phyloP scores from a whole-genome alignment of 2,113 vertebrate species.

The Ceyx cyanopectus region DNA sequence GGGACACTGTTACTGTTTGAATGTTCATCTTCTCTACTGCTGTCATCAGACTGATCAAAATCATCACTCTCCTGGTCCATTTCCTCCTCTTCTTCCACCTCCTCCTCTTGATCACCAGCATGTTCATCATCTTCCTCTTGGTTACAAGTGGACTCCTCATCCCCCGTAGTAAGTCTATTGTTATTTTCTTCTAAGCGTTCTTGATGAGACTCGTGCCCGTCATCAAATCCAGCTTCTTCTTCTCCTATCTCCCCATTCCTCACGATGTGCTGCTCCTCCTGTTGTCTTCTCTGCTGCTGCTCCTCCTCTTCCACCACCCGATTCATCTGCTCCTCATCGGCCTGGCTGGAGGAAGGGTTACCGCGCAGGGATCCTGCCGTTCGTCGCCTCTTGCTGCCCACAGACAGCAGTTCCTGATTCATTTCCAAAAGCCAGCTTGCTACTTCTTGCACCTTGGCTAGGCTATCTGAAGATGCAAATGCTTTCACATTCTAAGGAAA shows the following conservation, averaged over 20 bases:
- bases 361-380: conserved; percentile 91
- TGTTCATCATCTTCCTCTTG: conserved; percentile 84
- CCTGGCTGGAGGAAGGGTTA: conserved; percentile 93
- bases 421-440: conserved; percentile 99
- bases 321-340: conserved; percentile 91
- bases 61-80: conserved; percentile 99
- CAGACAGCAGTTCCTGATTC: conserved; percentile 99
- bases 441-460: conserved; percentile 99
- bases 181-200: conserved; percentile 83
- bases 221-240: conserved; percentile 71
- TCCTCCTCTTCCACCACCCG: conserved; percentile 89
- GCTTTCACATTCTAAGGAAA: conserved; percentile 93
- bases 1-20: conserved; percentile 87
- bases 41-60: conserved; percentile 95
- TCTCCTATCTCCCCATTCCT: conserved; percentile 79
- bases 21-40: conserved; percentile 90
- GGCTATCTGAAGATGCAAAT: conserved; percentile 98
- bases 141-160: conserved; percentile 81
- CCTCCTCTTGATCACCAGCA: conserved; percentile 85
- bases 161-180: conserved; percentile 78
- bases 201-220: conserved; percentile 74
- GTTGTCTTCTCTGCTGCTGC: conserved; percentile 76
- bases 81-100: conserved; percentile 91
- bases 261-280: conserved; percentile 79
- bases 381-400: conserved; percentile 96